Evolutionary conservation across 1,140 invertebrate species (phyloP).

Genomic region (Pseudomyrmex cubaensis): DNA sequence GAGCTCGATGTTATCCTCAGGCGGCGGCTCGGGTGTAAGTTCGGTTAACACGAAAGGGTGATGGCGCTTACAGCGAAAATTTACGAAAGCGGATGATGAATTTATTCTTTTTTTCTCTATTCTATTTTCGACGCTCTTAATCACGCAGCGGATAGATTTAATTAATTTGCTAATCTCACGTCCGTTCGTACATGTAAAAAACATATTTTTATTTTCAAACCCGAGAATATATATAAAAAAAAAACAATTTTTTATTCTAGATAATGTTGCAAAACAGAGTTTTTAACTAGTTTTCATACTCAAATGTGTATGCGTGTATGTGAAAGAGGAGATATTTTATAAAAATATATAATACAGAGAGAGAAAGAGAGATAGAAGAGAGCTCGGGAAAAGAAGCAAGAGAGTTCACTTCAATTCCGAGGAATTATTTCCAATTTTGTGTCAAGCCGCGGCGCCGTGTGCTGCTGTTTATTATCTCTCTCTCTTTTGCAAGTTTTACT

Average conservation of each 20-base stretch:
- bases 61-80: conserved; percentile 32
- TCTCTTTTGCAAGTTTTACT: conserved; percentile 19
- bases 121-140: neutral
- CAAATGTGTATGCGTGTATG: too few species aligned
- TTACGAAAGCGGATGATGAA: conserved; percentile 23
- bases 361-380: too few species aligned
- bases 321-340: neutral
- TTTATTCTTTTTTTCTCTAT: neutral
- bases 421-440: neutral
- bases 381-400: neutral
- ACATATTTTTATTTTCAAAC: neutral
- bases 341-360: neutral
- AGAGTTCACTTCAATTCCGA: neutral
- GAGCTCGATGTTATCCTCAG: conserved; percentile 71
- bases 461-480: neutral
- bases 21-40: conserved; percentile 44
- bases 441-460: neutral
- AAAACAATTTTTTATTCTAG: neutral
- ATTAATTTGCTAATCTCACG: neutral
- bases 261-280: neutral
- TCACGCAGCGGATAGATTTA: neutral
- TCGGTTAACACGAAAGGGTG: conserved; percentile 58
- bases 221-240: neutral
- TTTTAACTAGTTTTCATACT: neutral
- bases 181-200: neutral